Evolutionary conservation across 1,140 invertebrate genomes (phyloP).

Genomic region (Drosophila ohnishii): DNA sequence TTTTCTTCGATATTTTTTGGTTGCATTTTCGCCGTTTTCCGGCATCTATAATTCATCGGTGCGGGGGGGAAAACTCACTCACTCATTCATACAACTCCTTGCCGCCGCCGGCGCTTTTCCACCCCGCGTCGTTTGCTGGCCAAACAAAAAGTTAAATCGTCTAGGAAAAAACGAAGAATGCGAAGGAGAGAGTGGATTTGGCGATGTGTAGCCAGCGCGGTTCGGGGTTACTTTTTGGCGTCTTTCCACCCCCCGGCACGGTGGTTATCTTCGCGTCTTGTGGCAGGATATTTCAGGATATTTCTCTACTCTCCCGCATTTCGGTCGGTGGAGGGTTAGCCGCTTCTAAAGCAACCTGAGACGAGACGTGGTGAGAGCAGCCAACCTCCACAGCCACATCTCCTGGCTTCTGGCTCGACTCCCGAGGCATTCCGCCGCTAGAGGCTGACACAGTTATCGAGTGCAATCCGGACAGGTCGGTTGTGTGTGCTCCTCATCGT

Average conservation of each 20-base stretch:
- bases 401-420: conserved; percentile 32
- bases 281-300: conserved; percentile 45
- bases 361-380: conserved; percentile 5
- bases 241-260: conserved; percentile 43
- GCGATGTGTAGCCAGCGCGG: conserved; percentile 34
- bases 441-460: conserved; percentile 81
- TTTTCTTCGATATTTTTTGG: conserved; percentile 19
- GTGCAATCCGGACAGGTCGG: conserved; percentile 82
- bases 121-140: conserved; percentile 75
- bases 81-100: conserved; percentile 37
- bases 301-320: conserved; percentile 35
- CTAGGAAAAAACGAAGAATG: conserved; percentile 31
- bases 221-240: conserved; percentile 62
- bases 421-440: conserved; percentile 65
- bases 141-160: conserved; percentile 74
- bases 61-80: conserved; percentile 28
- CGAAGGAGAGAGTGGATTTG: conserved; percentile 49
- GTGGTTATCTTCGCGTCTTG: conserved; percentile 59
- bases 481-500: conserved; percentile 61
- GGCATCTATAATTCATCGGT: conserved; percentile 21
- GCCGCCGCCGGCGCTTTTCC: conserved; percentile 57
- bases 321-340: conserved; percentile 34
- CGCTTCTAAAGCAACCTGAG: conserved; percentile 40
- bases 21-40: conserved; percentile 22
- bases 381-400: conserved; percentile 6